Conservation (phyloP, 2,113 vertebrate genomes). For the Thermophis baileyi region DNA sequence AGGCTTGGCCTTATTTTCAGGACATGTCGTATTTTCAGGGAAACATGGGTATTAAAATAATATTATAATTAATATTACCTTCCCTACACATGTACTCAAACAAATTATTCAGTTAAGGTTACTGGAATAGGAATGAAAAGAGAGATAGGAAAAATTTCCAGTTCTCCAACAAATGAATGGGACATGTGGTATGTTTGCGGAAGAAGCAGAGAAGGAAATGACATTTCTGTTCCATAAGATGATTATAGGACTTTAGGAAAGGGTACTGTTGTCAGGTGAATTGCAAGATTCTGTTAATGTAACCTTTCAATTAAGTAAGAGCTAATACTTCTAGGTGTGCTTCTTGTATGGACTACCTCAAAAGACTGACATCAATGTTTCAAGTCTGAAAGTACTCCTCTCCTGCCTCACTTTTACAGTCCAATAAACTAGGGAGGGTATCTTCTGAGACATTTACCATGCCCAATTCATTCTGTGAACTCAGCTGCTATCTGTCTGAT, state of each 20-base stretch:
- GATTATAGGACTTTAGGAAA: neutral
- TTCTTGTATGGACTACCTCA: neutral
- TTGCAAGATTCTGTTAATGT: neutral
- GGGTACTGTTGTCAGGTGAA: neutral
- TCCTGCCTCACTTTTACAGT: neutral
- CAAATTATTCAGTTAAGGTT: neutral
- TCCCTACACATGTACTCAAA: neutral
- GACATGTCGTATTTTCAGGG: too few species aligned
- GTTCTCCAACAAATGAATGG: neutral
- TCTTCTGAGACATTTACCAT: neutral
- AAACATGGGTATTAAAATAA: too few species aligned
- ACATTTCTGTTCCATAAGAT: neutral
- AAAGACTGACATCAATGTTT: neutral
- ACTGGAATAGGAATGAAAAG: neutral
- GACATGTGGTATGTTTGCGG: neutral
- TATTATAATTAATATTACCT: too few species aligned
- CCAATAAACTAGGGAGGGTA: neutral
- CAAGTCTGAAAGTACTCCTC: neutral
- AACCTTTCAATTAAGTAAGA: neutral
- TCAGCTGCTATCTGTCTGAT: neutral
- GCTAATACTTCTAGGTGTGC: neutral
- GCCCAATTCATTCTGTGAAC: neutral
- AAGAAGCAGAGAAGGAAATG: neutral
- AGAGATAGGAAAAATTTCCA: neutral
- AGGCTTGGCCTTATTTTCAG: too few species aligned